Evolutionary conservation across 2,888 invertebrate species (phyloP).

Genomic region (Embidobia sp.): DNA sequence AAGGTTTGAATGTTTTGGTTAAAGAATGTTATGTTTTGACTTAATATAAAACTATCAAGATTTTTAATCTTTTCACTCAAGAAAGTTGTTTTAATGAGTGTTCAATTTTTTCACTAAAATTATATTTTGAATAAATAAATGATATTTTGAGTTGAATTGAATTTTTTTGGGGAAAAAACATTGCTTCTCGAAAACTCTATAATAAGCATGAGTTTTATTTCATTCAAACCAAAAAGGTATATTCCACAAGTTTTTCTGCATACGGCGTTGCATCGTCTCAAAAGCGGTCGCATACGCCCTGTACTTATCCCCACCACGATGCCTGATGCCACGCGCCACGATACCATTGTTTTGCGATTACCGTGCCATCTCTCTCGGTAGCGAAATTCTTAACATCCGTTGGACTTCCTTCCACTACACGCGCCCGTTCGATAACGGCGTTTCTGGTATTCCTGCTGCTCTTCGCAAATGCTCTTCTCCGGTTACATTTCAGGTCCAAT

Average conservation of each 20-base stretch:
- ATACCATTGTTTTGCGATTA: slow-evolving; percentile 71
- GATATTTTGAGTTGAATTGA: too few relatives aligned
- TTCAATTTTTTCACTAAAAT: too few relatives aligned
- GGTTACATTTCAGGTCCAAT: slow-evolving; percentile 46
- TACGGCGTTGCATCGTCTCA: slow-evolving; percentile 14
- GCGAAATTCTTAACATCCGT: slow-evolving; percentile 77
- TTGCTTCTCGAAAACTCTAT: too few relatives aligned
- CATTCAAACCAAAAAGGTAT: too few relatives aligned
- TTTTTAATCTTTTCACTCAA: too few relatives aligned
- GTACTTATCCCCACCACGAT: slow-evolving; percentile 72
- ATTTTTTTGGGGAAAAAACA: too few relatives aligned
- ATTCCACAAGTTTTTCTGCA: slow-evolving; percentile 30
- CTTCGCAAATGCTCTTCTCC: slow-evolving; percentile 44
- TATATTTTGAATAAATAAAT: too few relatives aligned
- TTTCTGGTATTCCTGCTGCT: slow-evolving; percentile 56
- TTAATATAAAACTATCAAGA: too few relatives aligned
- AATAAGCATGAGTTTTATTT: too few relatives aligned
- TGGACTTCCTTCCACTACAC: slow-evolving; percentile 73
- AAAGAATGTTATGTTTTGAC: too few relatives aligned
- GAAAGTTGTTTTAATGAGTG: too few relatives aligned
- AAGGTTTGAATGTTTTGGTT: too few relatives aligned
- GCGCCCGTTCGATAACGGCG: slow-evolving; percentile 77
- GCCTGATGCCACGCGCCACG: slow-evolving; percentile 74
- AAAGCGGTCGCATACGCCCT: slow-evolving; percentile 66
- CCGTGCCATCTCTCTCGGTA: slow-evolving; percentile 64